Base-by-base conservation (phyloP, 1,140 invertebrate species). In the Teleogryllus occipitalis region DNA sequence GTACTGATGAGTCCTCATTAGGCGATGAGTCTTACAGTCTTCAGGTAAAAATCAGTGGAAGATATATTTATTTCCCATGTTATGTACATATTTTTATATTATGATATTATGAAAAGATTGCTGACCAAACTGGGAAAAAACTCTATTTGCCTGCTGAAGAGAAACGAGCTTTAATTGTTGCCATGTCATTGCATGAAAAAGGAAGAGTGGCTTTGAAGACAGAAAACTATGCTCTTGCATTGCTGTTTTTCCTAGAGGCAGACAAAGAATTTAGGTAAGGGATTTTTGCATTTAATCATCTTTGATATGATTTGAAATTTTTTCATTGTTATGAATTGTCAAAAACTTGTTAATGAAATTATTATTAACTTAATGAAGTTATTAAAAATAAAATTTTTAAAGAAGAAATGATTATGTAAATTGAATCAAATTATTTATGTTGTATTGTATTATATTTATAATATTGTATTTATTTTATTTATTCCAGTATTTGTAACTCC, bases 111-210 rank as follows among this genome's bases (percentile, higher is more conserved):
- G 83, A 88, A 18, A 82, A 94, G 90, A 88, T 95, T 81, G 92
- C 94, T 83, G 93, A 95, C 85, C 94, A 95, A 83, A 89, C 90
- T 79, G 94, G 94, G 8, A 91, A 92, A 84, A 84, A 90, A 6
- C 85, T 95, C 3, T 87, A 91, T 48, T 85, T 95, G 39, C 93
- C 93, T 0, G 82, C 87, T 7, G 85, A 88, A 8, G 93, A 95
- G 84, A 89, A 88, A 80, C 89, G 90, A 81, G 88, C 92, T 0
- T 84, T 96, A 22, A 88, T 93, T 74, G 87, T 93, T 10, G 94
- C 93, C 0, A 89, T 95, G 87, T 90, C 93, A 8, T 86, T 94
- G 54, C 93, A 95, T 85, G 93, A 95, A 86, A 93, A 93, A 82
- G 94, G 93, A 0, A 86, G 91, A 78, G 85, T 89, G 22, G 90